These are phyloP conservation scores for Clunio marinus DNA, from an alignment of 2,888 invertebrate genomes.

Conservation along the genomic window DNA sequence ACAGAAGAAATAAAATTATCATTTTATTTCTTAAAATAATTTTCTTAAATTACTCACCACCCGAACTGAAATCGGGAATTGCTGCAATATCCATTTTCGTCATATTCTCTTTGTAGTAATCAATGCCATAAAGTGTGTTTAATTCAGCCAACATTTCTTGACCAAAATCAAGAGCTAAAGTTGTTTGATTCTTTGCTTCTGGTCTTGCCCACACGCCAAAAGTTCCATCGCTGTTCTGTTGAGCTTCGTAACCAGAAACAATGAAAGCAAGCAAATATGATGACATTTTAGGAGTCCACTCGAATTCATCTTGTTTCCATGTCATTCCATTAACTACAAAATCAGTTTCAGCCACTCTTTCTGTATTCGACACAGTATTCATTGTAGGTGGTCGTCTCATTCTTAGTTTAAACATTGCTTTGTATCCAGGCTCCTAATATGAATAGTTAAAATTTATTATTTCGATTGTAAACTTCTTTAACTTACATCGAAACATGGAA, in stretches of 20 bases:
- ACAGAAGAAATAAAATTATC: too few species aligned
- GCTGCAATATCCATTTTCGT: slow-evolving; percentile 81
- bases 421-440: slow-evolving; percentile 72
- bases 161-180: slow-evolving; percentile 63
- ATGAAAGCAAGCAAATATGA: slow-evolving; percentile 82
- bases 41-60: slow-evolving; percentile 91
- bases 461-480: too few species aligned
- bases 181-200: slow-evolving; percentile 62
- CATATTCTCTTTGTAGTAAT: slow-evolving; percentile 56
- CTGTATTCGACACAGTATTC: not conserved
- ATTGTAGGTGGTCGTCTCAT: slow-evolving; percentile 46
- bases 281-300: slow-evolving; percentile 60
- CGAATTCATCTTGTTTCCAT: not conserved
- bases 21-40: too few species aligned
- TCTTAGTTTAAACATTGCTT: slow-evolving; percentile 60
- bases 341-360: not conserved
- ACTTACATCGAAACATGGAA: slow-evolving; percentile 69
- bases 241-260: slow-evolving; percentile 64
- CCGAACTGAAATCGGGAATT: slow-evolving; percentile 75
- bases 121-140: slow-evolving; percentile 57
- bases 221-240: slow-evolving; percentile 45
- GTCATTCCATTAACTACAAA: not conserved
- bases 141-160: slow-evolving; percentile 54
- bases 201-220: slow-evolving; percentile 66
- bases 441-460: too few species aligned